Evolutionary conservation across 53 echinoderm and acorn worm genomes (phyloP).

Genomic region (Hippasteria phrygiana): DNA sequence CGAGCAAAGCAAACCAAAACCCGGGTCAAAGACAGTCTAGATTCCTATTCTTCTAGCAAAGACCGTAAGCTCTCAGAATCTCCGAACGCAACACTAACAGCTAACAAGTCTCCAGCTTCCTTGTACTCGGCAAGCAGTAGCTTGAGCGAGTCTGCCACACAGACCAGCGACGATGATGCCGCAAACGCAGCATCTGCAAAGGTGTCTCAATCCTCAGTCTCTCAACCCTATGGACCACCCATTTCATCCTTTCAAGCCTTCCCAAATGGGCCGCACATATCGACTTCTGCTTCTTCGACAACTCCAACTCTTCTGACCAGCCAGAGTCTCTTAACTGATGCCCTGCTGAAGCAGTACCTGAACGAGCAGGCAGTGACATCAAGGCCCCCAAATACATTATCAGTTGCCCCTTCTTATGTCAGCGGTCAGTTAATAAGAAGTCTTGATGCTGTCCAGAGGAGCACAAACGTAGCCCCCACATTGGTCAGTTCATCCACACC

Average conservation of each 20-base stretch:
- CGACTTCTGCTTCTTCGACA: slow-evolving; percentile 19
- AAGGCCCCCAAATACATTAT: slow-evolving; percentile 9
- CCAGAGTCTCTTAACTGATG: slow-evolving; percentile 67
- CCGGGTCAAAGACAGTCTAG: not conserved
- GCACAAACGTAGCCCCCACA: slow-evolving; percentile 5
- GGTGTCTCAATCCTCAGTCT: not conserved
- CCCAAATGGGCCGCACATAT: slow-evolving; percentile 32
- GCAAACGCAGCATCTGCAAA: not conserved
- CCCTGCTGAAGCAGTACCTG: slow-evolving; percentile 68
- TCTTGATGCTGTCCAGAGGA: slow-evolving; percentile 30
- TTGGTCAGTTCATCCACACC: slow-evolving; percentile 30
- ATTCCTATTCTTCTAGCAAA: not conserved
- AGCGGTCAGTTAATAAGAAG: slow-evolving; percentile 49
- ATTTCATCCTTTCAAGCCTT: slow-evolving; percentile 65
- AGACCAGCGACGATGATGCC: slow-evolving; percentile 46
- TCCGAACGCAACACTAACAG: slow-evolving; percentile 20
- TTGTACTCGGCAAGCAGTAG: slow-evolving; percentile 41
- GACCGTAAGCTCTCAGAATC: slow-evolving; percentile 1
- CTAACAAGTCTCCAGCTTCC: slow-evolving; percentile 28
- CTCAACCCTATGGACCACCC: slow-evolving; percentile 28
- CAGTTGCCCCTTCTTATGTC: slow-evolving; percentile 26
- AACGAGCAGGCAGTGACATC: slow-evolving; percentile 65
- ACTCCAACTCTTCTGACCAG: slow-evolving; percentile 74
- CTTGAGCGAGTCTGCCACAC: slow-evolving; percentile 47
- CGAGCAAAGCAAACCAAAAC: not conserved